A percentile compares a stretch with the other conserved stretches of the same genome.
phyloP scores from a whole-genome alignment of 2,888 invertebrate genomes.

The Agonum fuliginosum region DNA sequence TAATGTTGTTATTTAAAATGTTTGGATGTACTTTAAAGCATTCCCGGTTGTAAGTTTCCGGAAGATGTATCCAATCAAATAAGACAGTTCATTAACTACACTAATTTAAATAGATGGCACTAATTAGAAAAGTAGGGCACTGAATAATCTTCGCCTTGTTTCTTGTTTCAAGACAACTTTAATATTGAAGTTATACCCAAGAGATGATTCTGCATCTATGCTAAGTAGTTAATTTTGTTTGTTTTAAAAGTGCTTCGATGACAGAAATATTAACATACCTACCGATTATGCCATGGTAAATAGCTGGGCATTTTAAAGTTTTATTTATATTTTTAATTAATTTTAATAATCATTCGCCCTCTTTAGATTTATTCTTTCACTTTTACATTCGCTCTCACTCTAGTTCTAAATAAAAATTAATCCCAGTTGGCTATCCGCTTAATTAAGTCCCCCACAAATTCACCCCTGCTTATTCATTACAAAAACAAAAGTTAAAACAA shows the following conservation, averaged over 20 bases:
- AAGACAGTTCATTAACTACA: conserved; percentile 29
- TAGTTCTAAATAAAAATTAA: too few species aligned
- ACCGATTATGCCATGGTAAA: too few species aligned
- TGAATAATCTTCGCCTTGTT: conserved; percentile 35
- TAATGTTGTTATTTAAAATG: too few species aligned
- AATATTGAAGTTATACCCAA: conserved; percentile 1
- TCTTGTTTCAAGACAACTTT: not conserved
- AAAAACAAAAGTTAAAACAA: not conserved
- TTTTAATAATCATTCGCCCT: too few species aligned
- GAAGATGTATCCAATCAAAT: conserved; percentile 31
- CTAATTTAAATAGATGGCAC: conserved; percentile 48
- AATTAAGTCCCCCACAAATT: not conserved
- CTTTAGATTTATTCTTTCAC: too few species aligned
- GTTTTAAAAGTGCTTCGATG: too few species aligned
- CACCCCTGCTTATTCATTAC: not conserved
- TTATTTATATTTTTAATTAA: too few species aligned
- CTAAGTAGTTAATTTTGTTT: too few species aligned
- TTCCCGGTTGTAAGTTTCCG: conserved; percentile 10
- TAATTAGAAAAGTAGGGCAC: conserved; percentile 43
- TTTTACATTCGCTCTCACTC: too few species aligned
- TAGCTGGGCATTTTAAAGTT: too few species aligned
- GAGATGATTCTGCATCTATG: not conserved
- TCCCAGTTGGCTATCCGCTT: not conserved
- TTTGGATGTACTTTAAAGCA: too few species aligned
- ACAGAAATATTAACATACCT: too few species aligned